A percentile compares a stretch with the other conserved stretches of the same genome.
phyloP scores from a whole-genome alignment of 2,888 invertebrate species.

The Lysandra coridon region DNA sequence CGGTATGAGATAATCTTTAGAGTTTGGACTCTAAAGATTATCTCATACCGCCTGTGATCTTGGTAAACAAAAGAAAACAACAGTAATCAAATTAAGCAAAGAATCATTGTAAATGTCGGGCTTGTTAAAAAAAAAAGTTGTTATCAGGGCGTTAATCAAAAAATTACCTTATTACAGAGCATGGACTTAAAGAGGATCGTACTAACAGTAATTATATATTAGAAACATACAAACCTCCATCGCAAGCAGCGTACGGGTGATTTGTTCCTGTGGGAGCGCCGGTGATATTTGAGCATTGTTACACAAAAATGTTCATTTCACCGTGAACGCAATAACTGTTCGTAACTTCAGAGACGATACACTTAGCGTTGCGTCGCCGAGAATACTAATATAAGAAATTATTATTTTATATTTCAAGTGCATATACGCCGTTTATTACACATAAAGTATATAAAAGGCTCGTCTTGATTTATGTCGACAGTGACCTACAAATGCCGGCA shows the following conservation, averaged over 20 bases:
- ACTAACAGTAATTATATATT: background rate
- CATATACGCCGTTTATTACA: conserved; percentile 44
- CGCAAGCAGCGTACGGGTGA: conserved; percentile 74
- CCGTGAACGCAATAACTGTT: conserved; percentile 48
- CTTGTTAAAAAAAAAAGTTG: background rate
- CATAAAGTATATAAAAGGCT: conserved; percentile 38
- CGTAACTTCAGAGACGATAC: conserved; percentile 49
- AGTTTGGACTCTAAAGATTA: no score
- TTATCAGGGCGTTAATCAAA: no score
- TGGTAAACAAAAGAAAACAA: background rate
- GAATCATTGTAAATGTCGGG: background rate
- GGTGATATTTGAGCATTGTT: conserved; percentile 80
- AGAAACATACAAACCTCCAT: conserved; percentile 67
- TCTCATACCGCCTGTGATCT: no score
- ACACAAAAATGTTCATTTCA: conserved; percentile 76
- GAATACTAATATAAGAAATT: conserved; percentile 47
- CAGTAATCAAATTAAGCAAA: background rate
- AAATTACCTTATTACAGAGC: no score
- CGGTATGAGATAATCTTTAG: background rate
- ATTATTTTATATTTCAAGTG: conserved; percentile 48
- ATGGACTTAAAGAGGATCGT: no score
- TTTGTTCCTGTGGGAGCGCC: conserved; percentile 76
- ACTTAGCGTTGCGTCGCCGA: conserved; percentile 43
- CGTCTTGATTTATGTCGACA: conserved; percentile 44
- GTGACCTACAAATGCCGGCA: conserved; percentile 49